Conservation (phyloP, 2,888 invertebrate species). For the Apantesis nais region DNA sequence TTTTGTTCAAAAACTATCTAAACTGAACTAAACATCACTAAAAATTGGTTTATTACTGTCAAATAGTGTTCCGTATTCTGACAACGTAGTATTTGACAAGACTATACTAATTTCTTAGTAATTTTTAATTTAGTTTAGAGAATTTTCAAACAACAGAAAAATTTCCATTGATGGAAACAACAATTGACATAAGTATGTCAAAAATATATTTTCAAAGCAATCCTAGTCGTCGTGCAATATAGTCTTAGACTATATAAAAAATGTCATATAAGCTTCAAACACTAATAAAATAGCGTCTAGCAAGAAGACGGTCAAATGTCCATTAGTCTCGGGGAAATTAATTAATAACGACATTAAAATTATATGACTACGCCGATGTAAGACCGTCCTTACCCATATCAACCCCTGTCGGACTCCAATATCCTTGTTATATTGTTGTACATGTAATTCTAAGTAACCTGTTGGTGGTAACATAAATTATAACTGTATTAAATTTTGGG, state of each 20-base stretch:
- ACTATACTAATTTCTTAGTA: too few relatives aligned
- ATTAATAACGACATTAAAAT: conserved; percentile 36
- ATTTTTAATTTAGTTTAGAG: too few relatives aligned
- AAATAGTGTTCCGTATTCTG: too few relatives aligned
- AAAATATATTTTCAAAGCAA: too few relatives aligned
- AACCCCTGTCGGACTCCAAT: conserved; percentile 60
- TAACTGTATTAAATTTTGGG: conserved; percentile 28
- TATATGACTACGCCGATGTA: conserved; percentile 26
- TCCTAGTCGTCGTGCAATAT: too few relatives aligned
- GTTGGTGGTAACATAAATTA: conserved; percentile 27
- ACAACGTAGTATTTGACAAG: too few relatives aligned
- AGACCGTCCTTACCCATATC: conserved; percentile 53
- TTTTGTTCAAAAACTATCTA: too few relatives aligned
- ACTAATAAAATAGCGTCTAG: neutral
- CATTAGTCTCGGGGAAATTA: conserved; percentile 19
- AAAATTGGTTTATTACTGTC: too few relatives aligned
- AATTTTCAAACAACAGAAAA: too few relatives aligned
- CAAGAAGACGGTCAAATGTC: conserved; percentile 1
- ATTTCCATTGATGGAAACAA: neutral
- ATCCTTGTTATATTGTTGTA: conserved; percentile 26
- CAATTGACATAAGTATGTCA: neutral
- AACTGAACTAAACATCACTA: too few relatives aligned
- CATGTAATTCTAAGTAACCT: conserved; percentile 20
- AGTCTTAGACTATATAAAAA: neutral
- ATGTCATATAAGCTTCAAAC: neutral